These are phyloP conservation scores for Drosophila cyrtoloma DNA, from an alignment of 2,888 invertebrate species.

Conservation along the genomic window DNA sequence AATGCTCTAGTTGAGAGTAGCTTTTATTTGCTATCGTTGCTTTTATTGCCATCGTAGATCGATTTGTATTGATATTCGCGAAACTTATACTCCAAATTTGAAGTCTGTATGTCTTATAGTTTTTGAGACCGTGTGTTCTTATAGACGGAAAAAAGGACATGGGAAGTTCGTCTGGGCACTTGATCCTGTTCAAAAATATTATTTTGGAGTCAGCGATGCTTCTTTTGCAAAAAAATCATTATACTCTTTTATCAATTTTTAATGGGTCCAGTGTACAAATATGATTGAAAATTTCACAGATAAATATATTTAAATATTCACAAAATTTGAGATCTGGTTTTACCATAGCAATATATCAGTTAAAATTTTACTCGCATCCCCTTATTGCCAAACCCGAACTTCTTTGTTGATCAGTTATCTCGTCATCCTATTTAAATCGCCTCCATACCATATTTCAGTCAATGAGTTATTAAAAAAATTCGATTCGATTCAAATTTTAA, in stretches of 20 bases:
- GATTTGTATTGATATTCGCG: background rate
- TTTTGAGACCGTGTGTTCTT: background rate
- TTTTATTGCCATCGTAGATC: background rate
- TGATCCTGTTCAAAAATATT: background rate
- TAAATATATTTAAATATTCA: background rate
- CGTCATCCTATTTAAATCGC: background rate
- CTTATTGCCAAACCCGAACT: constrained; percentile 1
- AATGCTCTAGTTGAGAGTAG: background rate
- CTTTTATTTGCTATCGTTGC: background rate
- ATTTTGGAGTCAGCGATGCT: background rate
- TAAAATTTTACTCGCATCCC: too few relatives aligned
- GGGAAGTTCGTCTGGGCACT: background rate
- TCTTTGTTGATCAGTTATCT: constrained; percentile 3
- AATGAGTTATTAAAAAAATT: constrained; percentile 9
- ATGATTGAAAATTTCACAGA: constrained; percentile 1
- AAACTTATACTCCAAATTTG: background rate
- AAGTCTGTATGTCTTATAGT: background rate
- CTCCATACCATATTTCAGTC: constrained; percentile 27
- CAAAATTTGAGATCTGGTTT: background rate
- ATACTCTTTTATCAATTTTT: background rate
- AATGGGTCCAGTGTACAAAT: background rate
- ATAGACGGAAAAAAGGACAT: background rate
- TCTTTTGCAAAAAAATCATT: background rate
- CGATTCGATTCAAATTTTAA: constrained; percentile 10
- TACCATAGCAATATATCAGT: background rate